phyloP scores from a whole-genome alignment of 2,113 vertebrate species.

The Phyllostomus hastatus region DNA sequence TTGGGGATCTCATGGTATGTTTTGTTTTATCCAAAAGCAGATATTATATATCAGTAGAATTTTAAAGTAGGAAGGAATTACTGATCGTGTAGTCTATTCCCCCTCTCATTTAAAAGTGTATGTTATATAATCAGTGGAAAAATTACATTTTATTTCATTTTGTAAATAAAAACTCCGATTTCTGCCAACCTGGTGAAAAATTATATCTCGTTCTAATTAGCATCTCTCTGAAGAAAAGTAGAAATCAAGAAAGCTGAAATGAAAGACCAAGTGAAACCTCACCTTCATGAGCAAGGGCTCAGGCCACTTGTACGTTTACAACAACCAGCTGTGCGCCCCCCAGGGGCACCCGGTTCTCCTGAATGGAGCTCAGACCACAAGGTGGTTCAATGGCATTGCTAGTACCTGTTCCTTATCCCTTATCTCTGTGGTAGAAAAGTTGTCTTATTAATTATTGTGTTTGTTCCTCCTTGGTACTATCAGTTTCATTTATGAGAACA shows the following conservation, averaged over 20 bases:
- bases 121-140: no score
- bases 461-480: background rate
- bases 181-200: no score
- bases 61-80: no score
- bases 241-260: background rate
- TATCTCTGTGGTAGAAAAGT: background rate
- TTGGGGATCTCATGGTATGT: background rate
- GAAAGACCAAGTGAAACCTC: background rate
- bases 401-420: background rate
- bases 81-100: no score
- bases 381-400: background rate
- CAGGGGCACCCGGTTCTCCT: fast-evolving
- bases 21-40: background rate
- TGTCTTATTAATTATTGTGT: background rate
- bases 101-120: no score
- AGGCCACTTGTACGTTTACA: background rate
- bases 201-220: no score
- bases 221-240: background rate
- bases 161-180: no score
- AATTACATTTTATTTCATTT: no score
- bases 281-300: background rate
- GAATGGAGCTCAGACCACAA: no score
- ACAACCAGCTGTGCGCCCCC: background rate
- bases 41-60: no score
- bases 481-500: background rate